A percentile compares a stretch with the other conserved stretches of the same genome.
Conservation (phyloP, 1,140 invertebrate genomes). For the Polypedilum pembai region DNA sequence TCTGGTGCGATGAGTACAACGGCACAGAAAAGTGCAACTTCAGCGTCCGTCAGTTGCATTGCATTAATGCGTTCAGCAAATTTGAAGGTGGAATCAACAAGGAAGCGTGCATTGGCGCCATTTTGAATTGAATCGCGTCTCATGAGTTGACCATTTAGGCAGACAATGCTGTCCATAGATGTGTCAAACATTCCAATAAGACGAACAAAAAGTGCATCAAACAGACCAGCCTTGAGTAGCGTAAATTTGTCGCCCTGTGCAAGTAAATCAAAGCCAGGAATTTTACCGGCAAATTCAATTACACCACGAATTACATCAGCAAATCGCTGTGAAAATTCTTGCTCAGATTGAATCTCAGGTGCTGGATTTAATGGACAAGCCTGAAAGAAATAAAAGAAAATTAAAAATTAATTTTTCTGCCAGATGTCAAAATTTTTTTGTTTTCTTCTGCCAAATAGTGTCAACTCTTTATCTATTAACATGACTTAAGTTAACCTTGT, state of each 20-base stretch:
- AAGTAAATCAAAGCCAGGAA: slow-evolving; percentile 90
- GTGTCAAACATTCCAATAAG: slow-evolving; percentile 90
- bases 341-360: slow-evolving; percentile 78
- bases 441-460: too few relatives aligned
- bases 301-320: slow-evolving; percentile 93
- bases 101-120: slow-evolving; percentile 83
- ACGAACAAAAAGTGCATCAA: slow-evolving; percentile 86
- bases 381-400: slow-evolving; percentile 57
- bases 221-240: slow-evolving; percentile 89
- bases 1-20: slow-evolving; percentile 91
- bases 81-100: slow-evolving; percentile 95
- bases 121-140: slow-evolving; percentile 83
- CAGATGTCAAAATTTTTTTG: too few relatives aligned
- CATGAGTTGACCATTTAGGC: slow-evolving; percentile 84
- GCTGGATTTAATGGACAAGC: slow-evolving; percentile 92
- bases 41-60: slow-evolving; percentile 80
- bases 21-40: slow-evolving; percentile 90
- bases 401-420: slow-evolving; percentile 30
- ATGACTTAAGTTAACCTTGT: too few relatives aligned
- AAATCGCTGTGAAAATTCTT: slow-evolving; percentile 88
- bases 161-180: slow-evolving; percentile 84
- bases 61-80: slow-evolving; percentile 91
- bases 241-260: slow-evolving; percentile 96
- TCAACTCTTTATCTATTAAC: too few relatives aligned
- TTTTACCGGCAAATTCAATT: slow-evolving; percentile 94